Evolutionary conservation across 2,888 invertebrate species (phyloP), one percentile per base, ranked within the genome.

Genomic region (Micoletzkya japonica): DNA sequence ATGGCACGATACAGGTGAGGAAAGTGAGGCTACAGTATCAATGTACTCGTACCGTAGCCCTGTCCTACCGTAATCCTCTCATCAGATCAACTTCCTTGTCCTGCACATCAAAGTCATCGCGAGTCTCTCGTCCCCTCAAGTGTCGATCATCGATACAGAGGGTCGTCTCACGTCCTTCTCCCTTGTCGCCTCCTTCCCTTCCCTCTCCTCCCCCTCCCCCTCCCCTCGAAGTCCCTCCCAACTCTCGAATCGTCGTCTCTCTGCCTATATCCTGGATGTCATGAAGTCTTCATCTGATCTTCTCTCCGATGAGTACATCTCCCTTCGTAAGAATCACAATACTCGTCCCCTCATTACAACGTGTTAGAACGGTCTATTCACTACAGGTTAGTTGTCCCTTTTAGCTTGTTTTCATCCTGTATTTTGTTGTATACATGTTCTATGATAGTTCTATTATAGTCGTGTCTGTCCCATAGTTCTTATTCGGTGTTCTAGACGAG

Each of bases 81-180:
- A 26, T 17, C 52, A 64, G 57, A 57, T 67, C 7, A 67, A 67
- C 37, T 67, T 56, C 67, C 36, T 44, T 4, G 36, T n/a, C 39
- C 56, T 37, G n/a, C 67, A 67, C 26, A 39, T 67, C 30, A 67
- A 67, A 44, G 34, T 67, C 37, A 57, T 67, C 10, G 50, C 39
- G 17, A 49, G 26, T 24, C 36, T 52, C 24, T 28, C 50, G 20
- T 34, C 52, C 0, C 28, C 49, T 52, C 50, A 52, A 6, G 26
- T 67, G 2, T 67, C 67, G 2, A 32, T 67, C 56, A 67, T 67
- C 17, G 44, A 39, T 39, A 6, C 67, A 2, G 28, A 50, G 50
- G 64, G 64, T 30, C 4, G n/a, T 7, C 28, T 64, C 32, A 44
- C 10, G 44, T 44, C 44, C 44, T 44, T n/a, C 32, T 44, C 28